phyloP scores from a whole-genome alignment of 2,888 invertebrate species.

The Ectropis crepuscularia region DNA sequence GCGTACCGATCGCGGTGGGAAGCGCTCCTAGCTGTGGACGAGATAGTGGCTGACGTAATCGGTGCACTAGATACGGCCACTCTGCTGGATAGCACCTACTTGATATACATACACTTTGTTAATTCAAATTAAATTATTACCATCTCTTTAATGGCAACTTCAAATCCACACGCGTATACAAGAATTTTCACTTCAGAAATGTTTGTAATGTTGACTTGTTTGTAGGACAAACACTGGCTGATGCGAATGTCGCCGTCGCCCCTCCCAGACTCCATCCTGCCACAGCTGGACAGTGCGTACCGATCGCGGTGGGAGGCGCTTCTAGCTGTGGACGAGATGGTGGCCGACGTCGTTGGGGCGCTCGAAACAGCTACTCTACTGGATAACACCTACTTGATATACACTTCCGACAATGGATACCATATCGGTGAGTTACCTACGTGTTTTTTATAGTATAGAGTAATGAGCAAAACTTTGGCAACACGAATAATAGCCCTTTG shows the following conservation, averaged over 20 bases:
- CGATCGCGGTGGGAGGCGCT: conserved; percentile 91
- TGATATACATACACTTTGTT: too few relatives aligned
- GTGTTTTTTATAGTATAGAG: too few relatives aligned
- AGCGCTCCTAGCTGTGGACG: conserved; percentile 93
- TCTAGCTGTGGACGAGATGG: conserved; percentile 94
- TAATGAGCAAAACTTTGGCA: too few relatives aligned
- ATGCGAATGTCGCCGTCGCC: conserved; percentile 88
- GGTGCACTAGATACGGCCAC: conserved; percentile 78
- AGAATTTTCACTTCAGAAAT: too few relatives aligned
- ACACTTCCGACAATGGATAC: conserved; percentile 96
- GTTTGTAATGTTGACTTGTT: background rate
- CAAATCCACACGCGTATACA: too few relatives aligned
- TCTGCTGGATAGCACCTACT: conserved; percentile 89
- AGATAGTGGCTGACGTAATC: conserved; percentile 89
- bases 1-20: conserved; percentile 91
- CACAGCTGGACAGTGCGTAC: conserved; percentile 88
- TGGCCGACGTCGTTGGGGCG: conserved; percentile 85
- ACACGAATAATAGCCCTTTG: too few relatives aligned
- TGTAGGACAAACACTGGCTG: conserved; percentile 94
- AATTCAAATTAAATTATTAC: too few relatives aligned
- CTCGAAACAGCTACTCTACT: conserved; percentile 83
- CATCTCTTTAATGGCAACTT: too few relatives aligned
- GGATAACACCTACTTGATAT: conserved; percentile 92
- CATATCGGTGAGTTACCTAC: conserved; percentile 88
- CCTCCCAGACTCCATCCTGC: conserved; percentile 85